phyloP scores from a whole-genome alignment of 2,797 vertebrate genomes.

The Scleropages formosus region DNA sequence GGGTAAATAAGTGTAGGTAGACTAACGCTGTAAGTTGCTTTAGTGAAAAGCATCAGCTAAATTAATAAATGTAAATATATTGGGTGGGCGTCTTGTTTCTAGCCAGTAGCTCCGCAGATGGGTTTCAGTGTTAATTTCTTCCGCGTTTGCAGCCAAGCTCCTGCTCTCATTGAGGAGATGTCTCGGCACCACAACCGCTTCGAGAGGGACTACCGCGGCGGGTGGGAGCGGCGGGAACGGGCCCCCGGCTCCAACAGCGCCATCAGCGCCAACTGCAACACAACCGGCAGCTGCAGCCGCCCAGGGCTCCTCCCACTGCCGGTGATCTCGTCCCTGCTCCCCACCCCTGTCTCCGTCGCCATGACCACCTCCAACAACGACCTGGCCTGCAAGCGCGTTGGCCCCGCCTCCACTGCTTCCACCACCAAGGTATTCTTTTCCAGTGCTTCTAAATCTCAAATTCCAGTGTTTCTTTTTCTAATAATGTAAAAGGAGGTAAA shows the following conservation, averaged over 20 bases:
- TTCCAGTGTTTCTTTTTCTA: background rate
- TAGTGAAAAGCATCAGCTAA: too few species aligned
- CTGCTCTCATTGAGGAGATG: slow-evolving; percentile 67
- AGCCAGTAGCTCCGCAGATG: background rate
- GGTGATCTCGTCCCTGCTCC: slow-evolving; percentile 73
- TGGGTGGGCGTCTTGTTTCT: too few species aligned
- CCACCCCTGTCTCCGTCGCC: slow-evolving; percentile 67
- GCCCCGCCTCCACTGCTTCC: slow-evolving; percentile 66
- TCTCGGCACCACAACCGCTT: slow-evolving; percentile 83
- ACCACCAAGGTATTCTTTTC: slow-evolving; percentile 71
- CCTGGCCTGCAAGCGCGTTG: slow-evolving; percentile 72
- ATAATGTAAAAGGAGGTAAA: background rate
- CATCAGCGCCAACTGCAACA: slow-evolving; percentile 65
- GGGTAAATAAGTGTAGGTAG: too few species aligned
- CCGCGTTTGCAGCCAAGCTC: slow-evolving; percentile 53
- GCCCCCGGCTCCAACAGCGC: slow-evolving; percentile 66
- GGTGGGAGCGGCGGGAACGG: slow-evolving; percentile 80
- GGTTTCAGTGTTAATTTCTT: slow-evolving; percentile 13
- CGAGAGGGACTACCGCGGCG: slow-evolving; percentile 77
- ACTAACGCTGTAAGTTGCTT: too few species aligned
- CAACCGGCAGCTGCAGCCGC: slow-evolving; percentile 58
- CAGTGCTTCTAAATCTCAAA: too few species aligned
- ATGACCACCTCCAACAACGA: slow-evolving; percentile 67
- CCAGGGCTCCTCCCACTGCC: slow-evolving; percentile 79
- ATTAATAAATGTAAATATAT: too few species aligned